Conservation (phyloP, 2,113 vertebrate species). For the Pseudorectes ferrugineus region DNA sequence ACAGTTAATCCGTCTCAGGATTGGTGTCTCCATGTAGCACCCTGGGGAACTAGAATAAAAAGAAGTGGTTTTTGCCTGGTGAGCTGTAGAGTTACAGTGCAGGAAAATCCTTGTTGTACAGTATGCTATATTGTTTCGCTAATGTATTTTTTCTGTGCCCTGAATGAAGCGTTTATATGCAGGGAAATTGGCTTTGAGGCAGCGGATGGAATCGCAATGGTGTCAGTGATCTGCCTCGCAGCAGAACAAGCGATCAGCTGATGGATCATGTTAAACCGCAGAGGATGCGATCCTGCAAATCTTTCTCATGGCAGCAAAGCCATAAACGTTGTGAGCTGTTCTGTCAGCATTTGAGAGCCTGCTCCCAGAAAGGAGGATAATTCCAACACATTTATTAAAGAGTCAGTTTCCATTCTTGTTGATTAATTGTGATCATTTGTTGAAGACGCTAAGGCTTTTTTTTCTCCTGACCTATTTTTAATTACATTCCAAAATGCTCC, state of each 20-base stretch:
- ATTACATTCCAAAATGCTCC: background rate
- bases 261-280: constrained; percentile 55
- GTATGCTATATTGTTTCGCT: constrained; percentile 47
- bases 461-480: background rate
- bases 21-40: constrained; percentile 51
- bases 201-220: background rate
- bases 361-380: background rate
- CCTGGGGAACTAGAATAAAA: constrained; percentile 54
- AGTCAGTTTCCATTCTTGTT: background rate
- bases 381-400: background rate
- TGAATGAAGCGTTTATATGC: constrained; percentile 43
- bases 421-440: background rate
- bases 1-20: constrained; percentile 44
- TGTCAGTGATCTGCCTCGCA: constrained; percentile 40
- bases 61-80: constrained; percentile 39
- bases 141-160: constrained; percentile 41
- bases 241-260: constrained; percentile 42
- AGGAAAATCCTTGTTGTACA: constrained; percentile 63
- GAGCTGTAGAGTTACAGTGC: constrained; percentile 52
- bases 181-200: constrained; percentile 57
- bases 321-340: background rate
- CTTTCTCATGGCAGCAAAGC: background rate
- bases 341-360: background rate
- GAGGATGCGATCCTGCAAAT: background rate
- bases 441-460: background rate